phyloP scores from a whole-genome alignment of 1,140 invertebrate genomes.

The Thrips palmi region DNA sequence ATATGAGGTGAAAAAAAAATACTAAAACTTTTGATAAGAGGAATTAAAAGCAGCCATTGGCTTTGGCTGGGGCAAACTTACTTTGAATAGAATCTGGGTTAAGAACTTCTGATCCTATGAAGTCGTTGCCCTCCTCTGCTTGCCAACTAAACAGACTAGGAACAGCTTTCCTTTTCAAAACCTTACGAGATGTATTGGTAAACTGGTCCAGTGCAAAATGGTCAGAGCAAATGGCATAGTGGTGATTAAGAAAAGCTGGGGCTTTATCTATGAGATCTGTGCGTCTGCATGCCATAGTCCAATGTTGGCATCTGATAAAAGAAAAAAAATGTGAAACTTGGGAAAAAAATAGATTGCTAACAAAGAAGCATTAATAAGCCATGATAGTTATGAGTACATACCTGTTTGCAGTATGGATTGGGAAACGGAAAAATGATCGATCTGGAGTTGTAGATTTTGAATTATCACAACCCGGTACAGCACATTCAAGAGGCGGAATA shows the following conservation, averaged over 20 bases:
- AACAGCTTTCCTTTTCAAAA: conserved; percentile 16
- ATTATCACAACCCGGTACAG: conserved; percentile 15
- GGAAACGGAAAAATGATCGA: conserved; percentile 16
- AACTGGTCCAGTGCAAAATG: conserved; percentile 17
- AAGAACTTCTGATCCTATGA: background rate
- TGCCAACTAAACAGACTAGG: conserved; percentile 2
- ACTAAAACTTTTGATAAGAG: too few relatives aligned
- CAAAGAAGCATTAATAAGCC: too few relatives aligned
- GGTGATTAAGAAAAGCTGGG: background rate
- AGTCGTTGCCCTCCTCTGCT: background rate
- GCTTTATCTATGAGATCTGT: background rate
- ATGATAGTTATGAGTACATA: too few relatives aligned
- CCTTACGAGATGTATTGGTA: conserved; percentile 16
- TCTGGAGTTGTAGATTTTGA: conserved; percentile 13
- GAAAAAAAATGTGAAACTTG: background rate
- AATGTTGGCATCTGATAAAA: background rate
- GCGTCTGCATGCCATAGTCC: background rate
- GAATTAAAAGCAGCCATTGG: too few relatives aligned
- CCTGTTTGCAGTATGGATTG: too few relatives aligned
- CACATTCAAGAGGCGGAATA: conserved; percentile 11
- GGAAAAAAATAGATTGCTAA: too few relatives aligned
- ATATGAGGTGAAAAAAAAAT: too few relatives aligned
- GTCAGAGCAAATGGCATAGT: conserved; percentile 14
- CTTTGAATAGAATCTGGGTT: background rate
- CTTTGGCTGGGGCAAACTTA: background rate